These are phyloP conservation scores for Dicaeum eximium DNA, from an alignment of 2,113 vertebrate genomes.

Conservation along the genomic window DNA sequence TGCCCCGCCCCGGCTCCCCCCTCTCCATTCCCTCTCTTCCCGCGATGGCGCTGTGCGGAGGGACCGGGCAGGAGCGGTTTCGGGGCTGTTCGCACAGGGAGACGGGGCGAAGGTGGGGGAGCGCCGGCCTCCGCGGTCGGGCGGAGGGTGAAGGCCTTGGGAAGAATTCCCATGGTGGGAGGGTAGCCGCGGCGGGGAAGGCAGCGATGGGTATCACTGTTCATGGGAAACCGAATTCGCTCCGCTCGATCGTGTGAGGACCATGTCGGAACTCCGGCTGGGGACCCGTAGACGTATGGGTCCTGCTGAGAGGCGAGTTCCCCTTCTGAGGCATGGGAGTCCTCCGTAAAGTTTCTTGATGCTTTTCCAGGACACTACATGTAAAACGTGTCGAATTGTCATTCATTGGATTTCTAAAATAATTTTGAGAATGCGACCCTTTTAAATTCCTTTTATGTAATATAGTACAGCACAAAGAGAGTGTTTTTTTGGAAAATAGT, in stretches of 20 bases:
- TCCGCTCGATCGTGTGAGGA: neutral
- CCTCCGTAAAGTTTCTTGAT: accelerated
- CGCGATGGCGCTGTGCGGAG: neutral
- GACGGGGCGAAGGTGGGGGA: neutral
- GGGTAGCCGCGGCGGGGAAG: too few relatives aligned
- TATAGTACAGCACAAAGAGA: accelerated
- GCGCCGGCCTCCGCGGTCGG: neutral
- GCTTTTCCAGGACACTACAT: neutral
- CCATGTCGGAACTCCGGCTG: neutral
- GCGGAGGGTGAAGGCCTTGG: neutral
- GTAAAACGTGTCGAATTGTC: neutral
- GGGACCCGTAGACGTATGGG: accelerated
- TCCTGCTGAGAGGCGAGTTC: neutral
- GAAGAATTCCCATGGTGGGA: too few relatives aligned
- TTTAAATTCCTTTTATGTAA: accelerated
- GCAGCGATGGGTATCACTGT: too few relatives aligned
- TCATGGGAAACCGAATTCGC: neutral
- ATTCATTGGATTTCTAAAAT: neutral
- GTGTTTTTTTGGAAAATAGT: neutral
- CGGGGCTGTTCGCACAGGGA: too few relatives aligned
- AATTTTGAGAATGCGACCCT: neutral
- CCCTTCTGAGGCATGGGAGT: accelerated
- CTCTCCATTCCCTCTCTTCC: neutral
- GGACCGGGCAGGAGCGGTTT: neutral
- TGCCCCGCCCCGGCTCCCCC: neutral